These are phyloP conservation scores for Garrulus glandarius DNA, from an alignment of 2,797 vertebrate species.

Conservation along the genomic window DNA sequence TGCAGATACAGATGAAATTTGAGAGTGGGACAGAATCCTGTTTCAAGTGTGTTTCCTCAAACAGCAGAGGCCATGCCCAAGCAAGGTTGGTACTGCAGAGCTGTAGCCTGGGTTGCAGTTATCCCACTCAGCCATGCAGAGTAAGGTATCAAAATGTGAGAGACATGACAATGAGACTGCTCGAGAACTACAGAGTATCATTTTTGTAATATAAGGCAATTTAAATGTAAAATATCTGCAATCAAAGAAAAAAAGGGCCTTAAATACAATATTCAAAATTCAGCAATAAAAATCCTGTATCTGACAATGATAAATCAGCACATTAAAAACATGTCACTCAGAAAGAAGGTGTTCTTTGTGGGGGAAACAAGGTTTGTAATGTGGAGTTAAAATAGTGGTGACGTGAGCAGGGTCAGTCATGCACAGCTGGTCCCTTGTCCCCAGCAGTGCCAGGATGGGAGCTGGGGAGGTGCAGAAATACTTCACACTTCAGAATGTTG, in stretches of 20 bases:
- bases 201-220: conserved; percentile 68
- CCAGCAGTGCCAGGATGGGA: neutral
- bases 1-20: neutral
- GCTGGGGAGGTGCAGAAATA: neutral
- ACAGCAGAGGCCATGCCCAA: fast-evolving
- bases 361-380: conserved; percentile 40
- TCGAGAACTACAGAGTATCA: conserved; percentile 31
- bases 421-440: neutral
- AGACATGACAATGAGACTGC: conserved; percentile 32
- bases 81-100: neutral
- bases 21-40: neutral
- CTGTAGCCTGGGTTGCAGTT: neutral
- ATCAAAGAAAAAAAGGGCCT: conserved; percentile 46
- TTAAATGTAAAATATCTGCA: conserved; percentile 77
- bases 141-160: conserved; percentile 63
- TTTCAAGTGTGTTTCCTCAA: neutral
- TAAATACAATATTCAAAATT: conserved; percentile 73
- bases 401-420: conserved; percentile 25
- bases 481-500: neutral
- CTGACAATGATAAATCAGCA: conserved; percentile 72
- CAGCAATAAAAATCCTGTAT: conserved; percentile 66
- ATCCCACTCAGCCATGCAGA: conserved; percentile 6
- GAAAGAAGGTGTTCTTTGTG: conserved; percentile 54
- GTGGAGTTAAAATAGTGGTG: conserved; percentile 24
- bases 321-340: conserved; percentile 68